Base-by-base conservation (phyloP, 2,113 vertebrate genomes). In the Leiothrix lutea region DNA sequence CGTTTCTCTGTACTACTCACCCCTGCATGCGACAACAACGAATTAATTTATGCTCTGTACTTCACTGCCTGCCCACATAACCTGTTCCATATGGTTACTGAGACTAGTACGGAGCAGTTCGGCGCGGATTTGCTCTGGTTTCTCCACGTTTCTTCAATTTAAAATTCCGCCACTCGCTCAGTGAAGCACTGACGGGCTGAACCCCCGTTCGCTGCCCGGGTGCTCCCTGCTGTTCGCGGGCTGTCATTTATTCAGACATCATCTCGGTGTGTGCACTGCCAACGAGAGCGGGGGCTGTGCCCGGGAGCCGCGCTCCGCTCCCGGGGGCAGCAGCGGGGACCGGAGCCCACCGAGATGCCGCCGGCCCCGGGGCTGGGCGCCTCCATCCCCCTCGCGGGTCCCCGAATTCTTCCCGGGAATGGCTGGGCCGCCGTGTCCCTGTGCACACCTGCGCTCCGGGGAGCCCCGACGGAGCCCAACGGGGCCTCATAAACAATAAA, bases 231-330 rank as follows among this genome's bases (percentile, higher is more conserved):
- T 71, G 11, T 10, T 13, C 3, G 36, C 28, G 9, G 11, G 24
- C 2, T 58, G 67, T 51, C 72, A 33, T 22, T 24, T 38, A 11
- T 9, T 35, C 50, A 5, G 5, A 13, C 50, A 72, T 22, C 28
- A 12, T 18, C 47, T 11, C 0, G 14, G 56, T 1, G 35, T 2
- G 11, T 1, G 54, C 28, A 12, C 9, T 5, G 22, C 44, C 92
- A 40, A 4, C 38, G 84, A 36, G 31, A 67, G 58, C 21, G 11
- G 31, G 1, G 57, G 58, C 42, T 9, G 23, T 8, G 15, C 2
- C 6, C 5, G 10, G 11, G 21, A 17, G 26, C 16, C 24, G 4
- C 24, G 2, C 17, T 28, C 5, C 19, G 14, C 36, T 31, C n/a
- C 40, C 45, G 62, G 14, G 29, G 25, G 38, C 26, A 74, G 54